A percentile compares a stretch with the other conserved stretches of the same genome.
Conservation (phyloP, 2,113 vertebrate genomes). For the Sylvilagus bachmani region DNA sequence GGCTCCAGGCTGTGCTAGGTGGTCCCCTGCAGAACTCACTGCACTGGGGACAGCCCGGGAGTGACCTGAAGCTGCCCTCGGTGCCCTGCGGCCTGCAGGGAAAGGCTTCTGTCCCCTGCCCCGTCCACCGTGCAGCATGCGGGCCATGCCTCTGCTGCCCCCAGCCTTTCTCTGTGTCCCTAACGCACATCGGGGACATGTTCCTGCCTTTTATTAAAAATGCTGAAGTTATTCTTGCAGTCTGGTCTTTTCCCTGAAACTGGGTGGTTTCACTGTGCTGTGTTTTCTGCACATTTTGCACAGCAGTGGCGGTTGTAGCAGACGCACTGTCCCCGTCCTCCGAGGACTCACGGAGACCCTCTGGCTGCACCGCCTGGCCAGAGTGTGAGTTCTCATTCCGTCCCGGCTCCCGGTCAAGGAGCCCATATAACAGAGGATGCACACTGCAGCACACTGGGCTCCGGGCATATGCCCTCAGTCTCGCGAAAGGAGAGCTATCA, state of each 20-base stretch:
- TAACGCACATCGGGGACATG: too few relatives aligned
- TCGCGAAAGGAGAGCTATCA: neutral
- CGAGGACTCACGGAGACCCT: neutral
- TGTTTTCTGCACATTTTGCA: neutral
- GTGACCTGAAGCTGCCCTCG: too few relatives aligned
- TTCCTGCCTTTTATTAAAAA: neutral
- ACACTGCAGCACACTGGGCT: neutral
- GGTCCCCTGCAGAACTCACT: too few relatives aligned
- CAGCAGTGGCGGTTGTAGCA: too few relatives aligned
- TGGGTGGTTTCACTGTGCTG: neutral
- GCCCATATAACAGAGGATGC: neutral
- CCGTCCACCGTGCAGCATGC: too few relatives aligned
- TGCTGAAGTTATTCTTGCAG: neutral
- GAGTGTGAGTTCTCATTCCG: neutral
- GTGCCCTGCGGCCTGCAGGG: too few relatives aligned
- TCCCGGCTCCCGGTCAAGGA: neutral
- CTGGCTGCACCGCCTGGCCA: too few relatives aligned
- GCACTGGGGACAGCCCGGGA: too few relatives aligned
- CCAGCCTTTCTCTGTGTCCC: neutral
- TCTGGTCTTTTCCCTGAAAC: neutral
- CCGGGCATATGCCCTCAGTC: neutral
- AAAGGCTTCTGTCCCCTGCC: too few relatives aligned
- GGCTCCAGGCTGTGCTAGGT: too few relatives aligned
- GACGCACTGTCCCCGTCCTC: neutral
- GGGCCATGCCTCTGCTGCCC: fast-evolving